Base-by-base conservation (phyloP, 2,888 invertebrate species). In the Acrobasis consociella region DNA sequence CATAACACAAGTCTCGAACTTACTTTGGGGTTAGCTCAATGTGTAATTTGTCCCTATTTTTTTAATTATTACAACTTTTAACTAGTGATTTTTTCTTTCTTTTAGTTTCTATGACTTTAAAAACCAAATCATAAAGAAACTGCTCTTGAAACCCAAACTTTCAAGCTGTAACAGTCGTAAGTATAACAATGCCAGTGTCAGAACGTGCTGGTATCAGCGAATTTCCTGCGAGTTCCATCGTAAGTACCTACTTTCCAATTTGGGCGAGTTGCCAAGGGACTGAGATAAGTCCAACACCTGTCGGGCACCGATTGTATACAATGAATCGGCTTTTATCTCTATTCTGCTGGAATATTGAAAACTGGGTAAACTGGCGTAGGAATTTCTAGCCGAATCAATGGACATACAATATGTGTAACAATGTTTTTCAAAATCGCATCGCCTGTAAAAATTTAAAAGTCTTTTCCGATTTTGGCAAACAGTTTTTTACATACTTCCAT, bases 221-320 rank as follows among this genome's bases (percentile, higher is more conserved):
- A 51, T 60, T 60, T 60, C 50, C 60, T 60, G 22, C 22, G 17
- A 60, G 60, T 60, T 60, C 16, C 22, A 51, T 51, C 51, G 52
- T 39, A 60, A 60, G 60, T 59, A 50, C 38, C 17, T 51, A 51
- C 56, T 56, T 60, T 51, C 22, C 50, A 42, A 51, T 60, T 60
- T 42, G 60, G 60, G 60, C 60, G 50, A n/a, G 60, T 51, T 60
- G 60, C 60, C 60, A 60, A n/a, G 5, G 38, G 38, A 42, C 51
- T 9, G 13, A 60, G 60, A 60, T 60, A 60, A 51, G 51, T 50
- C 39, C 22, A 60, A 51, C 60, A 60, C 60, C 60, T 60, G 60
- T 60, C 60, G 39, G 42, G n/a, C 39, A 17, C 22, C n/a, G 22
- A 51, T 51, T 51, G 42, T 50, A 60, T 51, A 60, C 51, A 52